These are phyloP conservation scores for Magallana ariakensis DNA, from an alignment of 1,140 invertebrate genomes.

Conservation along the genomic window DNA sequence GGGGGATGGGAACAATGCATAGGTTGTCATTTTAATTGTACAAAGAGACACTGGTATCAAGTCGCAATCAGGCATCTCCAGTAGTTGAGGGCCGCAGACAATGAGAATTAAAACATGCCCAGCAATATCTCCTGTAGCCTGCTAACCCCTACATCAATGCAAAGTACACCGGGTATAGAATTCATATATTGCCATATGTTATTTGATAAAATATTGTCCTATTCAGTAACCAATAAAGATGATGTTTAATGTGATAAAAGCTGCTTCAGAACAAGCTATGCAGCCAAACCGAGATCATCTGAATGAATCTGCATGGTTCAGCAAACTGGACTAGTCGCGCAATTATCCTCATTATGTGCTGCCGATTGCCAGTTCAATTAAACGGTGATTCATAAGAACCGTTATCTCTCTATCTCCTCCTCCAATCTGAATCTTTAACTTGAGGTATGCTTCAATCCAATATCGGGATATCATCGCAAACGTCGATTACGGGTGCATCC, in stretches of 20 bases:
- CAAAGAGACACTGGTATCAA: slow-evolving; percentile 13
- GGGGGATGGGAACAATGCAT: slow-evolving; percentile 25
- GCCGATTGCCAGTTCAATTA: slow-evolving; percentile 33
- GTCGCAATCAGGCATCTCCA: not conserved
- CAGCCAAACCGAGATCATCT: slow-evolving; percentile 21
- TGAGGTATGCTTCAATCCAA: slow-evolving; percentile 16
- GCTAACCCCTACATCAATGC: slow-evolving; percentile 20
- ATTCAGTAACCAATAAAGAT: slow-evolving; percentile 21
- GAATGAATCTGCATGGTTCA: slow-evolving; percentile 32
- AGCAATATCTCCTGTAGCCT: slow-evolving; percentile 5
- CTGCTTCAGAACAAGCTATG: slow-evolving; percentile 9
- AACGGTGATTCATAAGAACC: slow-evolving; percentile 24
- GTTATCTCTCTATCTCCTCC: slow-evolving; percentile 12
- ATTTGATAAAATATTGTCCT: slow-evolving; percentile 30
- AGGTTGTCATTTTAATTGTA: slow-evolving; percentile 34
- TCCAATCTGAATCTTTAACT: slow-evolving; percentile 34
- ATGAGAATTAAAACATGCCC: slow-evolving; percentile 27
- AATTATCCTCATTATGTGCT: slow-evolving; percentile 33
- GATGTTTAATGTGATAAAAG: slow-evolving; percentile 35
- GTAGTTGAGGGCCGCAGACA: not conserved
- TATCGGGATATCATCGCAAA: slow-evolving; percentile 31
- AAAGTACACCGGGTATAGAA: not conserved
- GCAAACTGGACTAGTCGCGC: slow-evolving; percentile 6
- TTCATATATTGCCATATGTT: slow-evolving; percentile 27
- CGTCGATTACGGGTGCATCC: slow-evolving; percentile 22